Percentiles rank a stretch among this genome's conserved stretches.
These are phyloP conservation scores for Argyra leucocephala DNA, from an alignment of 2,888 invertebrate genomes.

Conservation along the genomic window DNA sequence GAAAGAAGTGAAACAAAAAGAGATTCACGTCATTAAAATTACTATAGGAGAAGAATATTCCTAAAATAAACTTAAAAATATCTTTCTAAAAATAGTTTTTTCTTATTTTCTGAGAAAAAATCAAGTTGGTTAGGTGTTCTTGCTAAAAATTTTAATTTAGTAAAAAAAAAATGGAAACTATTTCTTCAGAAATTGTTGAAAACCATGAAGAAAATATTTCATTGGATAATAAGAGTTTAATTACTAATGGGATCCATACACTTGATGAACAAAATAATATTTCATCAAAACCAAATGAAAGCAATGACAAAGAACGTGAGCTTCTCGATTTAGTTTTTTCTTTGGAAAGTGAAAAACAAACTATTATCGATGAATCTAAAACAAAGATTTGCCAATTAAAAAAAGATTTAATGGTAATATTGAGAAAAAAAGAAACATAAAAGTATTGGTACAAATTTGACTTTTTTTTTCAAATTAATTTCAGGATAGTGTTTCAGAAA, in stretches of 20 bases:
- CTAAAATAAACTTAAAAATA: not conserved
- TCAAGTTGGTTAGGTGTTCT: not conserved
- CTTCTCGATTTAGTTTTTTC: conserved; percentile 40
- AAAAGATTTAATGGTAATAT: conserved; percentile 41
- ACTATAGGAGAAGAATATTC: not conserved
- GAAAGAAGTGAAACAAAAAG: too few relatives aligned
- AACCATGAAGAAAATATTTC: not conserved
- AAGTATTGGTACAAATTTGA: not conserved
- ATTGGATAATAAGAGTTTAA: not conserved
- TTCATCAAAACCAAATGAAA: not conserved
- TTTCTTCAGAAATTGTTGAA: not conserved
- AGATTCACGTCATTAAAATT: not conserved
- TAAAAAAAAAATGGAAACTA: not conserved
- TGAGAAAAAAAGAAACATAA: not conserved
- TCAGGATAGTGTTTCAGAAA: conserved; percentile 35
- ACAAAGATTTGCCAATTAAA: conserved; percentile 35
- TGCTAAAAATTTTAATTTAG: not conserved
- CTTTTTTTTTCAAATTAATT: conserved; percentile 8
- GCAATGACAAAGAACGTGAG: conserved; percentile 30
- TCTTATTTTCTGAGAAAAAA: not conserved
- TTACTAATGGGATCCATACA: not conserved
- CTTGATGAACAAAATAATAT: not conserved
- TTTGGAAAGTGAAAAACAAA: conserved; percentile 41
- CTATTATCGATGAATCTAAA: conserved; percentile 39
- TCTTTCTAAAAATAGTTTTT: not conserved